These are phyloP conservation scores for Centrocercus urophasianus DNA, from an alignment of 2,113 vertebrate genomes.

Conservation along the genomic window DNA sequence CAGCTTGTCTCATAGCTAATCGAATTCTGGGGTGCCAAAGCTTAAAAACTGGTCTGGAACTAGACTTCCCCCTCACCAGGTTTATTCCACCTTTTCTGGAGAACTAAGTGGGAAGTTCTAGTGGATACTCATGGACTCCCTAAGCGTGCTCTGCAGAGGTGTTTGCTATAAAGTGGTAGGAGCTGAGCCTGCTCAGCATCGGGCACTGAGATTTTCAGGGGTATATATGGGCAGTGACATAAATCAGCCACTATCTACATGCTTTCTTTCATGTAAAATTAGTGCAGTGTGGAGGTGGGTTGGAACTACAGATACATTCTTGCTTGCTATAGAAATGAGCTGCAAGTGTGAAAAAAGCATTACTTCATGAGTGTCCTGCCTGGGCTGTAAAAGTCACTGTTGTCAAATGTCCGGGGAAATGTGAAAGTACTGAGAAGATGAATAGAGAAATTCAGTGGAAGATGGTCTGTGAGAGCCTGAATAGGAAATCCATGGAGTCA, in stretches of 20 bases:
- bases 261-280: background rate
- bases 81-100: background rate
- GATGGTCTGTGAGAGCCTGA: accelerated
- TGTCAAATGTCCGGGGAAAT: background rate
- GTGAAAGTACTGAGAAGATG: background rate
- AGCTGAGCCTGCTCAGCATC: background rate
- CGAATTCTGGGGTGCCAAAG: background rate
- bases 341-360: background rate
- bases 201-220: background rate
- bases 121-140: accelerated
- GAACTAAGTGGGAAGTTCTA: background rate
- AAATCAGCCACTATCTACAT: background rate
- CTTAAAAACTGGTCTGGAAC: background rate
- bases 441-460: background rate
- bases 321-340: background rate
- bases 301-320: background rate
- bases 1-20: background rate
- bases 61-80: background rate
- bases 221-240: background rate
- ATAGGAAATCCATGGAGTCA: background rate
- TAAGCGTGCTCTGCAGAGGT: accelerated
- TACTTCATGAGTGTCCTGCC: background rate
- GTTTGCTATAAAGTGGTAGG: accelerated
- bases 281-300: background rate
- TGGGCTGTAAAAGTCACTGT: accelerated